A percentile compares a stretch with the other conserved stretches of the same genome.
phyloP scores from a whole-genome alignment of 2,888 invertebrate species.

The Melipona bicolor region DNA sequence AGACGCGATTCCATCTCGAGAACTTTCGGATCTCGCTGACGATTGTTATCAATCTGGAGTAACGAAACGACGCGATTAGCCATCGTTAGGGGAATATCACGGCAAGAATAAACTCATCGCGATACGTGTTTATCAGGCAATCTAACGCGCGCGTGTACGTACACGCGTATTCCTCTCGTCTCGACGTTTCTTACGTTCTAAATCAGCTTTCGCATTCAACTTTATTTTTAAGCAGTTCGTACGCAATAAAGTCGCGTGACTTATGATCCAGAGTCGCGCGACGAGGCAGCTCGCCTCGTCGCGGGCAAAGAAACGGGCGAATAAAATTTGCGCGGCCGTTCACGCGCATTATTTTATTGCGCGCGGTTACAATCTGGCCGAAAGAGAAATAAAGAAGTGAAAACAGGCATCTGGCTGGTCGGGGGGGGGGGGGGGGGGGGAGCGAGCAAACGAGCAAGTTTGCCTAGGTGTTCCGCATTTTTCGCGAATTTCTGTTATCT shows the following conservation, averaged over 20 bases:
- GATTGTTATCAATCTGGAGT: no score
- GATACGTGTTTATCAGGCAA: no score
- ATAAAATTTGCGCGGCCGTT: slow-evolving; percentile 12
- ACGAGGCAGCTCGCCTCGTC: not conserved
- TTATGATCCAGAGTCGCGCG: not conserved
- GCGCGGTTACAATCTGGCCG: not conserved
- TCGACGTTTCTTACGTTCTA: no score
- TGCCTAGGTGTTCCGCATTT: slow-evolving; percentile 36
- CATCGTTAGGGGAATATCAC: no score
- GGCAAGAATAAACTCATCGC: no score
- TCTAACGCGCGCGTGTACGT: no score
- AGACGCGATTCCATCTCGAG: no score
- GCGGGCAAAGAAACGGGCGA: not conserved
- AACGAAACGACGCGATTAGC: no score
- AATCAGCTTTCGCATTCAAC: not conserved
- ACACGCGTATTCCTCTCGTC: not conserved
- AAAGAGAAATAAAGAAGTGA: slow-evolving; percentile 24
- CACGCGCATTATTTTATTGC: slow-evolving; percentile 24
- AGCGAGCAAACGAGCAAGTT: slow-evolving; percentile 29
- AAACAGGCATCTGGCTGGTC: slow-evolving; percentile 18
- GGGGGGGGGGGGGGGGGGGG: slow-evolving; percentile 33
- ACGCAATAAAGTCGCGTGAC: not conserved
- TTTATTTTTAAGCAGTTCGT: not conserved
- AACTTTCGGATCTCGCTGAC: no score
- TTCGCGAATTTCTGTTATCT: slow-evolving; percentile 43